Conservation (phyloP, 35 echinoderm and acorn worm genomes). For the Eucidaris tribuloides region DNA sequence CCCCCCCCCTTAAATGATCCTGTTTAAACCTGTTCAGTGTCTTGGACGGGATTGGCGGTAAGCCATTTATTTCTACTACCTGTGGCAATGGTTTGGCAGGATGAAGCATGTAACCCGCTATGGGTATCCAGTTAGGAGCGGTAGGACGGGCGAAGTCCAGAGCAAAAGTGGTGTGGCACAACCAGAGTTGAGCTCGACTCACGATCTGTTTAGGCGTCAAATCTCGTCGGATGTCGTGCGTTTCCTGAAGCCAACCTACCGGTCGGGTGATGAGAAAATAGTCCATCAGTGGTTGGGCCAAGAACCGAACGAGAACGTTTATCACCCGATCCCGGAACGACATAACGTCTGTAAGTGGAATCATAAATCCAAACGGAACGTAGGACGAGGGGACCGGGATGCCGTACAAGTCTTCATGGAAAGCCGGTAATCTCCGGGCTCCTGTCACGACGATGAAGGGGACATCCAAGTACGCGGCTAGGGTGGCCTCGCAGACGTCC, state of each 20-base stretch:
- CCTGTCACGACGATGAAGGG: slow-evolving; percentile 2
- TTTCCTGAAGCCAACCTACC: not conserved
- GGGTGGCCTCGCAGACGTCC: not conserved
- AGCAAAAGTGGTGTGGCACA: not conserved
- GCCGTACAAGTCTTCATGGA: not conserved
- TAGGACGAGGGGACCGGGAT: not conserved
- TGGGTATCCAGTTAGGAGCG: not conserved
- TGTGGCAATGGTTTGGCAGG: not conserved
- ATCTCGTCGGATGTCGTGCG: not conserved
- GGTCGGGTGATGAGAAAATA: not conserved
- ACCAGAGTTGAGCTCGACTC: not conserved
- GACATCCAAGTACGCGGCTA: not conserved
- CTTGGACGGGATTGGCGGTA: no score
- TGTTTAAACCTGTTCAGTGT: no score
- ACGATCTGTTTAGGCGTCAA: not conserved
- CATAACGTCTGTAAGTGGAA: no score
- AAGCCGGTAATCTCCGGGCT: not conserved
- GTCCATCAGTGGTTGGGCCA: not conserved
- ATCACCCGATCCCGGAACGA: no score
- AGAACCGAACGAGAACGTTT: not conserved
- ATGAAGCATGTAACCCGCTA: not conserved
- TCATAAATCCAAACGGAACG: not conserved
- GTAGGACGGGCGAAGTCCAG: not conserved
- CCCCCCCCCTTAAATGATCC: no score
- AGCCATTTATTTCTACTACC: no score